Base-by-base conservation (phyloP, 2,797 vertebrate genomes). In the Premnoplex brunnescens region DNA sequence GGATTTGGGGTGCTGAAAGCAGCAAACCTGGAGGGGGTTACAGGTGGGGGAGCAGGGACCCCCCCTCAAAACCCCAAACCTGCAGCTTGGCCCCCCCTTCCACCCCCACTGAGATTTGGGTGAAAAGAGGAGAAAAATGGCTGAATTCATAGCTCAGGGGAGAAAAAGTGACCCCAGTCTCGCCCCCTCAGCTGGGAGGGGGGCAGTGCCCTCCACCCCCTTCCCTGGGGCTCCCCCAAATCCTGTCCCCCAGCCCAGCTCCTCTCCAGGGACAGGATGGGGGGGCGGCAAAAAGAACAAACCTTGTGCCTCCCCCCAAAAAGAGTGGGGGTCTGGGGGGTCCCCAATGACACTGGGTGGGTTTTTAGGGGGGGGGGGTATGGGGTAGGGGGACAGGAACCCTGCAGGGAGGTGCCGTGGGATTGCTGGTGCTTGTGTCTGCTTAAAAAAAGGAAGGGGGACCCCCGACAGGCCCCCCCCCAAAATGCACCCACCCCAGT, bases 341-440 rank as follows among this genome's bases (percentile, higher is more conserved):
- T 18, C 34, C 46, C 66, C 59, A 83, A 5, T 41, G 14, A 22
- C 30, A 68, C 30, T 2, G 14, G 68, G 63, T 6, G 22, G 43
- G 12, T 34, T 22, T 39, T 48, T 39, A 28, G 14, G 19, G 43
- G 16, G 41, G 19, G 16, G 41, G 17, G 17, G 4, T 18, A 43
- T 41, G 27, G 39, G 63, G n/a, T 43, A 39, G 36, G 59, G 62
- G 59, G 58, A n/a, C 23, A 28, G 44, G 44, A 55, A 56, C 71
- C 82, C 85, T 49, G 68, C 37, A 44, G 74, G 55, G 78, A 51
- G 54, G 60, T 69, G 83, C 67, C 30, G 14, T 86, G 82, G 87
- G 77, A 82, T 86, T 89, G 91, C 91, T 89, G 91, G 91, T 89
- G 91, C 82, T 93, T 10, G 26, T 77, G 59, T 77, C 77, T 77